Conservation (phyloP, 2,888 invertebrate species). For the Acleris cristana region DNA sequence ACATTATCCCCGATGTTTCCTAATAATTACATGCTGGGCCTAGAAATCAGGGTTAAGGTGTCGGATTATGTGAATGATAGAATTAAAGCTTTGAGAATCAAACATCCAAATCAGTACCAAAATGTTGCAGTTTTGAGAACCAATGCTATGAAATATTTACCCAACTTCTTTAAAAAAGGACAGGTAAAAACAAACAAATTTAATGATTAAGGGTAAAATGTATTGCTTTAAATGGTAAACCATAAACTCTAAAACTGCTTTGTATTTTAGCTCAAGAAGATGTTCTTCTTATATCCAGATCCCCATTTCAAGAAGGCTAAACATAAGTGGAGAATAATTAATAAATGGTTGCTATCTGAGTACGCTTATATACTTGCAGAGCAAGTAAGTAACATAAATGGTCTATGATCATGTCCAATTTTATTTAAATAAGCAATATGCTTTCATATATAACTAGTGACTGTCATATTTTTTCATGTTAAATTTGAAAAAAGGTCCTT, state of each 20-base stretch:
- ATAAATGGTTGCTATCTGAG: slow-evolving; percentile 95
- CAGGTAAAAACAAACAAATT: slow-evolving; percentile 85
- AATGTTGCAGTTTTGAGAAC: slow-evolving; percentile 98
- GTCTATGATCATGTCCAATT: background rate
- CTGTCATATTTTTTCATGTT: slow-evolving; percentile 38
- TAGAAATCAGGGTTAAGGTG: slow-evolving; percentile 99
- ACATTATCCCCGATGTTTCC: slow-evolving; percentile 97
- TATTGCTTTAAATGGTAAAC: background rate
- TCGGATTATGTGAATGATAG: slow-evolving; percentile 99
- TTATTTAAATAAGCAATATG: background rate
- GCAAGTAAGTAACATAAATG: slow-evolving; percentile 84
- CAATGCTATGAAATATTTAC: slow-evolving; percentile 99
- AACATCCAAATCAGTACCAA: slow-evolving; percentile 90
- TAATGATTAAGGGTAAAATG: too few species aligned
- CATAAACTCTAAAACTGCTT: slow-evolving; percentile 12
- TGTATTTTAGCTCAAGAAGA: slow-evolving; percentile 91
- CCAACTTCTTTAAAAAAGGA: slow-evolving; percentile 97
- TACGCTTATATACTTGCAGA: slow-evolving; percentile 97
- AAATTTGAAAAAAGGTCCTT: too few species aligned
- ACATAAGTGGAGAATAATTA: slow-evolving; percentile 99
- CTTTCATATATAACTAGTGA: background rate
- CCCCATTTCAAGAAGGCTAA: slow-evolving; percentile 99
- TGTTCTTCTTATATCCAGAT: slow-evolving; percentile 99
- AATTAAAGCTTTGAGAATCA: slow-evolving; percentile 92
- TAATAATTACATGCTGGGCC: slow-evolving; percentile 93